Percentiles rank a stretch among this genome's conserved stretches.
phyloP scores from a whole-genome alignment of 2,113 vertebrate species.

The Okapia johnstoni region DNA sequence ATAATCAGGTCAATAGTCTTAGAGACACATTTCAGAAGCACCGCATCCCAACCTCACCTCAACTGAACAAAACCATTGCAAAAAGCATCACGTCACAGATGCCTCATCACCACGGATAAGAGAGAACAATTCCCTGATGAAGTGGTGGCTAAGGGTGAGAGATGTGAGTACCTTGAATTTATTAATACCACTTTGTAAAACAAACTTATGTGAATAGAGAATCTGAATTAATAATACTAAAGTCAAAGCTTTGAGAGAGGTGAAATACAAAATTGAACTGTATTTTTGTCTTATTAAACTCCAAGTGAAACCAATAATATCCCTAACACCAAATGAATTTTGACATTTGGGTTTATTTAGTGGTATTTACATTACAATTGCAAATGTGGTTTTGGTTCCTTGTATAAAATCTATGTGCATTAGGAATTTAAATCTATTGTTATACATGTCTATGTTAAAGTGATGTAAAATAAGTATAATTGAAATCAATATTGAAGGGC shows the following conservation, averaged over 20 bases:
- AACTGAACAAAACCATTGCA: neutral
- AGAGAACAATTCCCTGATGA: fast-evolving
- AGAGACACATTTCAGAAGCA: neutral
- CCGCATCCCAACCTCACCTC: neutral
- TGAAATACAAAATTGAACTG: neutral
- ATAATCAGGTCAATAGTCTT: neutral
- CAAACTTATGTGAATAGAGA: neutral
- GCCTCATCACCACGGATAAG: neutral
- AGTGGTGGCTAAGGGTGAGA: neutral
- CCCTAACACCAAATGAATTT: neutral
- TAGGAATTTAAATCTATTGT: neutral
- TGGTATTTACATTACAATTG: neutral
- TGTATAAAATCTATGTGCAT: neutral
- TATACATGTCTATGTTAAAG: neutral
- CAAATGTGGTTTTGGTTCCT: neutral
- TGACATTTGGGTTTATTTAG: neutral
- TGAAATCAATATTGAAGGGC: neutral
- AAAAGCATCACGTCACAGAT: neutral
- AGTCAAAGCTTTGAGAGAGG: neutral
- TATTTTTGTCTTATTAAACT: neutral
- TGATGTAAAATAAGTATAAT: neutral
- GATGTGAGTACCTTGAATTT: neutral
- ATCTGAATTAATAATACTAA: neutral
- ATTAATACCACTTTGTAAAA: neutral
- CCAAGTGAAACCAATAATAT: neutral